Evolutionary conservation across 2,113 vertebrate genomes (phyloP).

Genomic region (Notarius quadriscutis): DNA sequence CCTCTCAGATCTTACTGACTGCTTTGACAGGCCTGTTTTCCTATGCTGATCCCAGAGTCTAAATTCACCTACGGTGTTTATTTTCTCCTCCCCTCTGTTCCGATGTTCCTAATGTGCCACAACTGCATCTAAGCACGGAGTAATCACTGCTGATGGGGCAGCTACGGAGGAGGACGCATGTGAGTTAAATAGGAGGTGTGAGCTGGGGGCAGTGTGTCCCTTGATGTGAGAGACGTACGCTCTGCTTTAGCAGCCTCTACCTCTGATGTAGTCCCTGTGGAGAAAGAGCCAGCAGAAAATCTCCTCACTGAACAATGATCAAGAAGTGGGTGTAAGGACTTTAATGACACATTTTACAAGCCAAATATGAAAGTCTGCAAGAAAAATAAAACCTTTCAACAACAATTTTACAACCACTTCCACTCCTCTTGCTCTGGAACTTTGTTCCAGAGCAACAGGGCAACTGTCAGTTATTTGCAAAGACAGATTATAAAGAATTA

Average conservation of each 20-base stretch:
- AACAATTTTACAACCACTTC: conserved; percentile 41
- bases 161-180: conserved; percentile 33
- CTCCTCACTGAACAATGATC: conserved; percentile 39
- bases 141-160: conserved; percentile 49
- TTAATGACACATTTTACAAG: conserved; percentile 52
- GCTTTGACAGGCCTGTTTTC: conserved; percentile 87
- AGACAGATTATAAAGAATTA: conserved; percentile 3
- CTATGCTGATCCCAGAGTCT: conserved; percentile 77
- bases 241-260: conserved; percentile 29
- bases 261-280: conserved; percentile 6
- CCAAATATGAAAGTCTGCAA: conserved; percentile 46
- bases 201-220: conserved; percentile 31
- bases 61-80: conserved; percentile 69
- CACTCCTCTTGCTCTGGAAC: neutral
- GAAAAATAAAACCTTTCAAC: conserved; percentile 42
- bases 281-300: conserved; percentile 22
- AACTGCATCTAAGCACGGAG: conserved; percentile 51
- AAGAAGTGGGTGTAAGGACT: conserved; percentile 41
- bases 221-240: conserved; percentile 21
- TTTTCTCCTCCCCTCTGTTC: conserved; percentile 41
- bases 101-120: conserved; percentile 44
- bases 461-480: conserved; percentile 2
- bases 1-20: conserved; percentile 90
- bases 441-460: neutral
- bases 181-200: conserved; percentile 46